Evolutionary conservation across 2,797 vertebrate genomes (phyloP), one percentile per base, ranked within the genome.

Genomic region (Anabacerthia variegaticeps): DNA sequence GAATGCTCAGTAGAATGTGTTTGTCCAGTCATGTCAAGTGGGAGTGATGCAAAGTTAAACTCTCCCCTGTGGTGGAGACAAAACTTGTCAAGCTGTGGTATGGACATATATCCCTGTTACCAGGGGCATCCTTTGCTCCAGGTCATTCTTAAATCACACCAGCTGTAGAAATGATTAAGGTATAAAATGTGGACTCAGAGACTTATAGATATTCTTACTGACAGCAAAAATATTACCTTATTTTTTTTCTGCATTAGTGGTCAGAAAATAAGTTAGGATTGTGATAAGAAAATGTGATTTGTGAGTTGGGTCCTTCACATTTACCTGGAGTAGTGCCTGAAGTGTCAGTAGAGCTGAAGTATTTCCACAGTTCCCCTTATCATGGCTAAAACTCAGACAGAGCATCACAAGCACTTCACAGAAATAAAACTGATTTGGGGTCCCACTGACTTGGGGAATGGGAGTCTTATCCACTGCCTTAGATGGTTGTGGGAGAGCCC

Each of bases 31-130:
- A 7, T 14, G 34, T 76, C 87, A 28, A 34, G 26, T 37, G 58
- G 89, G 84, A 88, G 46, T 18, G 49, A 93, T 75, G 65, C 36
- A 65, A 92, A 93, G 76, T 71, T 73, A 92, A 92, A 76, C 51
- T 94, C 36, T 90, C 32, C 79, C 66, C 62, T 15, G n/a, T 0
- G 0, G 78, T 37, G 72, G 27, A 78, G 89, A 93, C 80, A 85
- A 85, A 93, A 66, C 27, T 56, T 73, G 82, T 44, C 73, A 92
- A 73, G n/a, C 18, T 80, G 30, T 16, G 5, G 54, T 37, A 52
- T n/a, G 44, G 78, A 85, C 1, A 2, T 43, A 72, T 23, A 55
- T 91, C 61, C 28, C 44, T 52, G 65, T 36, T 80, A 59, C 43
- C 46, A 89, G 34, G 65, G 72, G 24, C 58, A 88, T 81, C 0